Conservation (phyloP, 2,888 invertebrate genomes). For the Athripsodes cinereus region DNA sequence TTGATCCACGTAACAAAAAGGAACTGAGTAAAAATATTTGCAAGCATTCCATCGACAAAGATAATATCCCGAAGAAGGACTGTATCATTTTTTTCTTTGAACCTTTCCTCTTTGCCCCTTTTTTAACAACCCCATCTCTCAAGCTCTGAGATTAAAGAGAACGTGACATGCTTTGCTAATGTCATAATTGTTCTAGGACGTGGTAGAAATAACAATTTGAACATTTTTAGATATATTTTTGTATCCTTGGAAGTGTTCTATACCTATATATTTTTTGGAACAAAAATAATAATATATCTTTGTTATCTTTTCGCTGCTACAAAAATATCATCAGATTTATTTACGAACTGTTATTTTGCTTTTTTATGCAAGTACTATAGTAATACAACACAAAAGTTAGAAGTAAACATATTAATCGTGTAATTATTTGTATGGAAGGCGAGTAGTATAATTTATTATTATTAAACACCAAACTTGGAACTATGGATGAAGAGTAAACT, state of each 20-base stretch:
- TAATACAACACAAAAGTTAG: no score
- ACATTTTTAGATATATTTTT: neutral
- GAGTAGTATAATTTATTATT: no score
- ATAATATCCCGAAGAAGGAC: neutral
- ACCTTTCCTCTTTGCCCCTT: neutral
- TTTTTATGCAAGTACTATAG: no score
- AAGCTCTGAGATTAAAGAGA: constrained; percentile 8
- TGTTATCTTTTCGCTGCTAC: no score
- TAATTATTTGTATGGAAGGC: no score
- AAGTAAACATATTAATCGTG: no score
- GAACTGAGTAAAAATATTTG: neutral
- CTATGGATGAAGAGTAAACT: no score
- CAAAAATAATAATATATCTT: no score
- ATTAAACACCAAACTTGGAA: no score
- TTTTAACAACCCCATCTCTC: neutral
- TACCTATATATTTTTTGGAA: no score
- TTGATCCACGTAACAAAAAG: neutral
- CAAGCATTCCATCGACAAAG: neutral
- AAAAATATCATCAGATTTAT: no score
- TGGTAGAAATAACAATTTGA: constrained; percentile 9
- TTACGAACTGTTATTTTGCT: no score
- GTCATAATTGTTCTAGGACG: constrained; percentile 17
- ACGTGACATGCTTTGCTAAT: constrained; percentile 14
- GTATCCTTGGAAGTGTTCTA: neutral
- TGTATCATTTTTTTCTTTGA: neutral